A percentile compares a stretch with the other conserved stretches of the same genome.
Conservation (phyloP, 2,113 vertebrate genomes). For the Condylura cristata region DNA sequence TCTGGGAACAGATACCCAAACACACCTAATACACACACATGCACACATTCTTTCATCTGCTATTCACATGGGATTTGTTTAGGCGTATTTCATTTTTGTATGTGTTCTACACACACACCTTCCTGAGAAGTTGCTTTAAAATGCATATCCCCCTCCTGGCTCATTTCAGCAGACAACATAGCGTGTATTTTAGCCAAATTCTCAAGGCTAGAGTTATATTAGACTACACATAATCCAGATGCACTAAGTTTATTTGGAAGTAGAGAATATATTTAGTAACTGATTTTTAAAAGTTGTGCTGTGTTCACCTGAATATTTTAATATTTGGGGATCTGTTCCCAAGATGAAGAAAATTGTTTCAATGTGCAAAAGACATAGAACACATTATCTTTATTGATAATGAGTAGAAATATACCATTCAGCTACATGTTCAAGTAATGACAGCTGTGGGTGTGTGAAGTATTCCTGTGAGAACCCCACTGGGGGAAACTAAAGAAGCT, state of each 20-base stretch:
- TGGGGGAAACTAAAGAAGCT: neutral
- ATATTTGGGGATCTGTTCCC: neutral
- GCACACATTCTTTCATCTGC: neutral
- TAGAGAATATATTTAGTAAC: neutral
- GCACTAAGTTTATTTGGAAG: neutral
- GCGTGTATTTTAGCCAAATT: neutral
- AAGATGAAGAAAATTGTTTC: conserved; percentile 7
- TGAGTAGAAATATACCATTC: neutral
- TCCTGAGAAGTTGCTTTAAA: neutral
- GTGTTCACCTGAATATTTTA: neutral
- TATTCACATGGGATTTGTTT: neutral
- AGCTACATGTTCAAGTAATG: neutral
- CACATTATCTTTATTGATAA: neutral
- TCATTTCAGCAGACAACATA: neutral
- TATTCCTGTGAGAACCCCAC: neutral
- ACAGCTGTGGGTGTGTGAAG: neutral
- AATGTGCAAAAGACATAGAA: neutral
- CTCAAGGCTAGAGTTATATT: neutral
- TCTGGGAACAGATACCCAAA: neutral
- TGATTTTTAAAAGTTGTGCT: neutral
- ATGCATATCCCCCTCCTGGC: neutral
- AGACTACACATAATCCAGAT: neutral
- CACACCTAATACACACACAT: neutral
- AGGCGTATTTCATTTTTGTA: neutral
- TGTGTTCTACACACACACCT: neutral